These are phyloP conservation scores for Akabosia matsudoensis DNA, from an alignment of 1,140 invertebrate species.

Conservation along the genomic window DNA sequence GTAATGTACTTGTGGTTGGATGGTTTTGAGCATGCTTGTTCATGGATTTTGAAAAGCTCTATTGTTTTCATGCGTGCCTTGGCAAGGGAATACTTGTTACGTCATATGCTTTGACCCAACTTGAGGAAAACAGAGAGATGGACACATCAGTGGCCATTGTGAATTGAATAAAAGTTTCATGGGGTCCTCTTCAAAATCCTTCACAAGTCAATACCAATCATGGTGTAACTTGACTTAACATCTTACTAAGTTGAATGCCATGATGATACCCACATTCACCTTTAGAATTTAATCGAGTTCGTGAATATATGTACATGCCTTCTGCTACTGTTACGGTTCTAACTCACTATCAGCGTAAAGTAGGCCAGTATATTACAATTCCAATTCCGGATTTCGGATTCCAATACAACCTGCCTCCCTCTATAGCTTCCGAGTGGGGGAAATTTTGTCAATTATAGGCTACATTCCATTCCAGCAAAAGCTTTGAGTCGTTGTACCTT, in stretches of 20 bases:
- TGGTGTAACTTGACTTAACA: neutral
- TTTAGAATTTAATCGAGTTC: neutral
- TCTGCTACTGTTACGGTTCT: too few species aligned
- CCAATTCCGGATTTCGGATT: too few species aligned
- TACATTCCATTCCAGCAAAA: too few species aligned
- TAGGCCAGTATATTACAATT: too few species aligned
- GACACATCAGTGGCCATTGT: neutral
- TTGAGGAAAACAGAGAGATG: neutral
- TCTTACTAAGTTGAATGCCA: neutral
- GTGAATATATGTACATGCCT: neutral
- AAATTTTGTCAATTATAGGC: too few species aligned
- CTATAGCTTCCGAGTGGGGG: too few species aligned
- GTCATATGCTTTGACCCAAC: neutral
- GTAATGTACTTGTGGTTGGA: neutral
- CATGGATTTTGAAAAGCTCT: neutral
- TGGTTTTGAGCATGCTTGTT: too few species aligned
- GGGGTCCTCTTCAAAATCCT: neutral
- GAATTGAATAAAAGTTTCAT: neutral
- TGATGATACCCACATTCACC: neutral
- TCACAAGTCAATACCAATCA: neutral
- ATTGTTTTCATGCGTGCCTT: slow-evolving; percentile 18
- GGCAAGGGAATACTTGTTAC: slow-evolving; percentile 7
- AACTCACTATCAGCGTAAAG: too few species aligned
- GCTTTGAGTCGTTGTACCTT: too few species aligned
- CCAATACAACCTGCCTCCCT: too few species aligned